phyloP scores from a whole-genome alignment of 2,888 invertebrate species.

The Erebia aethiops region DNA sequence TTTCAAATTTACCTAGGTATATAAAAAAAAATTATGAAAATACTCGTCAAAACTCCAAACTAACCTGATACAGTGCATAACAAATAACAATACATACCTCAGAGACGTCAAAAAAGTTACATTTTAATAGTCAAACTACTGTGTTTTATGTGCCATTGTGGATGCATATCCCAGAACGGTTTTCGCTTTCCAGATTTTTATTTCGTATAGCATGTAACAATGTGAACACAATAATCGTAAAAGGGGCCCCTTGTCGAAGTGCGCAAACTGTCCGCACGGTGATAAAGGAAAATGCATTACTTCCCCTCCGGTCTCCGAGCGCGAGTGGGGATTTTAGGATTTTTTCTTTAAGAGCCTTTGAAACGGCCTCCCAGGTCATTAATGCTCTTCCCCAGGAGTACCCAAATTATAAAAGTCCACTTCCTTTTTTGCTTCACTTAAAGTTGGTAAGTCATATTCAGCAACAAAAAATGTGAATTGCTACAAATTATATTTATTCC shows the following conservation, averaged over 20 bases:
- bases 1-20: too few species aligned
- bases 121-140: constrained; percentile 19
- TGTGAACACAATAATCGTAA: constrained; percentile 78
- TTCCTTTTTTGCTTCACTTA: constrained; percentile 62
- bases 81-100: constrained; percentile 3
- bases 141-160: constrained; percentile 20
- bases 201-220: constrained; percentile 44
- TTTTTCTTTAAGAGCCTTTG: constrained; percentile 71
- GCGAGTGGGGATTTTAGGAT: constrained; percentile 69
- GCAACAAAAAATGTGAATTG: constrained; percentile 12
- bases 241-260: constrained; percentile 73
- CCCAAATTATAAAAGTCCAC: constrained; percentile 72
- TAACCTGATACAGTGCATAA: neutral
- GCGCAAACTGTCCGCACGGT: constrained; percentile 74
- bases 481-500: constrained; percentile 3
- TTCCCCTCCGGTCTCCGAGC: constrained; percentile 63
- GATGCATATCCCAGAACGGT: constrained; percentile 17
- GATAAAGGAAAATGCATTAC: constrained; percentile 82
- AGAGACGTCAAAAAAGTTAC: constrained; percentile 14
- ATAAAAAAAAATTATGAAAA: neutral
- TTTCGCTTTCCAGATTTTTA: constrained; percentile 25
- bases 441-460: constrained; percentile 32
- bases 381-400: constrained; percentile 65
- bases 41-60: neutral
- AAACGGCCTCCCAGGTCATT: constrained; percentile 74